Evolutionary conservation across 2,888 invertebrate species (phyloP).

Genomic region (Dexiosoma caninum): DNA sequence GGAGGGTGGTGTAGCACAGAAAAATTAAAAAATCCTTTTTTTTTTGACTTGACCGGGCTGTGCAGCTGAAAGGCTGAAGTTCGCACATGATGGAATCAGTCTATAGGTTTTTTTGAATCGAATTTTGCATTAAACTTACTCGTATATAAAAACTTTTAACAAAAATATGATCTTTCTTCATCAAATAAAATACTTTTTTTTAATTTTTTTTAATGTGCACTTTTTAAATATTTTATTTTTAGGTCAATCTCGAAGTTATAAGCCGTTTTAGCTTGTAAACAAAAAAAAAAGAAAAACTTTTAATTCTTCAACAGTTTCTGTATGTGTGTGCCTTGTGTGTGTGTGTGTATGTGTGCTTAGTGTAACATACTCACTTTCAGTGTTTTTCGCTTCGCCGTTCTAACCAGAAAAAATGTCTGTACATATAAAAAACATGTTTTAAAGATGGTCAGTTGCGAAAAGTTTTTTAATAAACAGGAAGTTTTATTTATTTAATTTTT

Average conservation of each 20-base stretch:
- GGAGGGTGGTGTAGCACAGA: too few relatives aligned
- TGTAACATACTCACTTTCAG: background rate
- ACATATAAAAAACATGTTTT: slow-evolving; percentile 28
- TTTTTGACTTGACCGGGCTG: too few relatives aligned
- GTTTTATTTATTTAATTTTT: slow-evolving; percentile 23
- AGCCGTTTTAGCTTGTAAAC: slow-evolving; percentile 36
- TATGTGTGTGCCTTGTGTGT: background rate
- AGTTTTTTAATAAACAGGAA: slow-evolving; percentile 62
- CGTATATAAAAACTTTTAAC: background rate
- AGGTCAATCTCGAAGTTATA: slow-evolving; percentile 44
- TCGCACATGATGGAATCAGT: too few relatives aligned
- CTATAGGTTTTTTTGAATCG: too few relatives aligned
- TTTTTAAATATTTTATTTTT: slow-evolving; percentile 41
- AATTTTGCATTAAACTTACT: background rate
- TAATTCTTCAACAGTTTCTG: background rate
- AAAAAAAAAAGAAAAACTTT: slow-evolving; percentile 39
- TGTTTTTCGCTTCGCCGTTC: background rate
- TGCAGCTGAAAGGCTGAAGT: too few relatives aligned
- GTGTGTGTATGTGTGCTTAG: background rate
- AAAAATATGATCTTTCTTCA: background rate
- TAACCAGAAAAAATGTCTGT: background rate
- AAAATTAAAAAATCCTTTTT: too few relatives aligned
- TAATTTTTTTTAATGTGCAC: too few relatives aligned
- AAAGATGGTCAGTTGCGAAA: slow-evolving; percentile 48
- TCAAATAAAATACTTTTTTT: slow-evolving; percentile 22